Base-by-base conservation (phyloP, 2,113 vertebrate species). In the Cryptotis parvus region DNA sequence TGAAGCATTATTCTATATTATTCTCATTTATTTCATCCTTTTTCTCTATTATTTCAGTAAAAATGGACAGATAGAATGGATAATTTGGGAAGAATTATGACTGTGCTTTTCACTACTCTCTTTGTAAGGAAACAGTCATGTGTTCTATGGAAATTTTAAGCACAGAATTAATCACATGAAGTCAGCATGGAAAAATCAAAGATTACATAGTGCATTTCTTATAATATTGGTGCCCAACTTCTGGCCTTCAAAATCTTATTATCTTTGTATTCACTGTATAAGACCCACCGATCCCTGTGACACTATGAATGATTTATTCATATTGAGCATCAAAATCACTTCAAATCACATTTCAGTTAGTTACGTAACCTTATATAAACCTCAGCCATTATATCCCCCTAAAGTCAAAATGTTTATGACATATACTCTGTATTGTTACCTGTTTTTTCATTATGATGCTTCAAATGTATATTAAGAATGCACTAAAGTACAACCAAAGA, bases 141-240 rank as follows among this genome's bases (percentile, higher is more conserved):
- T 89, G 61, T 41, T 89, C n/a, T 91, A 49, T 18, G 29, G 72
- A 86, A 93, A 82, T 2, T 35, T 33, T 73, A 31, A 49, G 15
- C 10, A 35, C 52, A n/a, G 66, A 69, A 68, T 61, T 74, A 14
- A 33, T 92, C 49, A 58, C 55, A 58, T 58, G 22, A 78, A 11
- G 4, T n/a, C 26, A 83, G 18, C 72, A 31, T 74, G 18, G 1
- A 37, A 78, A 29, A 86, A 33, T 63, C 26, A 79, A 66, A 82
- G 39, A 37, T 63, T 29, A 49, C 5, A 33, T 29, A 15, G 5
- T 72, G 24, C 29, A 49, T 16, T 93, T 35, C 22, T 90, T 77
- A 29, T 35, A 27, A 73, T 65, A 68, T 49, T 39, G 24, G 7
- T 68, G 1, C 12, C 35, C 5, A 24, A 43, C 12, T 5, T 69